Conservation (phyloP, 2,113 vertebrate genomes). For the Tetrao urogallus region DNA sequence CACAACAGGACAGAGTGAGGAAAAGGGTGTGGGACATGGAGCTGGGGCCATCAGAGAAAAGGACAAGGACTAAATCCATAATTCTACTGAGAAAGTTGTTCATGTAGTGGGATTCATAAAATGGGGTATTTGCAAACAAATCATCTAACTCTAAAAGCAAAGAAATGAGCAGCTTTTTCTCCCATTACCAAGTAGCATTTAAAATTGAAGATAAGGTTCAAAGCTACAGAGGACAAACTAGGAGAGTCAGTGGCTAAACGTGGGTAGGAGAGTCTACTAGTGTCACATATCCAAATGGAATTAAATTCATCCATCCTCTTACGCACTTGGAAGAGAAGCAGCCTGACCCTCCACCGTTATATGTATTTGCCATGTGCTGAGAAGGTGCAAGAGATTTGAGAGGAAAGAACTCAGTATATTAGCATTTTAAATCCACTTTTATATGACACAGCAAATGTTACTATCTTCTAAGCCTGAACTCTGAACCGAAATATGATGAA, state of each 20-base stretch:
- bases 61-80: not conserved
- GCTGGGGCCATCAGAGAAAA: not conserved
- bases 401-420: constrained; percentile 6
- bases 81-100: constrained; percentile 4
- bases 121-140: not conserved
- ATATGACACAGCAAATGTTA: not conserved
- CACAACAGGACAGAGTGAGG: not conserved
- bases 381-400: not conserved
- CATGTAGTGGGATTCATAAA: constrained; percentile 30
- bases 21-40: not conserved
- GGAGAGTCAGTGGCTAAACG: not conserved
- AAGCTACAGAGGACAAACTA: not conserved
- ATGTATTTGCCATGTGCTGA: constrained; percentile 1
- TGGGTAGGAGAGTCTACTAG: not conserved
- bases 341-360: not conserved
- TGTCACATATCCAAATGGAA: constrained; percentile 21
- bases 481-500: not conserved
- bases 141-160: constrained; percentile 23
- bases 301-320: constrained; percentile 44
- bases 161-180: constrained; percentile 1
- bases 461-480: not conserved
- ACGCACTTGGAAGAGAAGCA: not conserved
- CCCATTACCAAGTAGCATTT: not conserved
- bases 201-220: constrained; percentile 48
- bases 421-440: constrained; percentile 42